Conservation (phyloP, 1,140 invertebrate species). For the Panagrolaimus sp. region DNA sequence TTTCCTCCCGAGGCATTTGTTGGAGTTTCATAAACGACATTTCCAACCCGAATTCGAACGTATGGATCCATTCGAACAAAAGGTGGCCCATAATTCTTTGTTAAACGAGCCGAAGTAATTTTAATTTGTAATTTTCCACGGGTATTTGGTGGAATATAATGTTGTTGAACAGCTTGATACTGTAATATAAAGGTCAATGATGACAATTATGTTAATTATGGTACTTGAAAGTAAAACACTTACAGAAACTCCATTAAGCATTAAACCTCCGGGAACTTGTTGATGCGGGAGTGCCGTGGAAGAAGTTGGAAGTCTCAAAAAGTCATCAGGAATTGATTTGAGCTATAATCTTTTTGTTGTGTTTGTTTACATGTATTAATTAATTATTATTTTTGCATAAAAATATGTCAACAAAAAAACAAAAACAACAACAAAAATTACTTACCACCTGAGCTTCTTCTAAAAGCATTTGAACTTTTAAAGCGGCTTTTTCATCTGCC, state of each 20-base stretch:
- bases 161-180: slow-evolving; percentile 9
- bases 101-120: slow-evolving; percentile 72
- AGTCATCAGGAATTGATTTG: slow-evolving; percentile 3
- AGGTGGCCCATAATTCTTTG: slow-evolving; percentile 85
- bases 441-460: not conserved
- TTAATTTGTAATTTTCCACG: slow-evolving; percentile 71
- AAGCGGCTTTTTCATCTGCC: slow-evolving; percentile 9
- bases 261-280: not conserved
- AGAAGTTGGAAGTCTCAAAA: not conserved
- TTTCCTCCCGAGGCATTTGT: slow-evolving; percentile 90
- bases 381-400: not conserved
- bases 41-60: slow-evolving; percentile 71
- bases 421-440: not conserved
- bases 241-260: slow-evolving; percentile 5
- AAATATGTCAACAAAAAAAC: not conserved
- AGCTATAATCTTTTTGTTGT: not conserved
- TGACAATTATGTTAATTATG: not conserved
- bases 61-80: slow-evolving; percentile 87
- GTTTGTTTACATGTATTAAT: no score
- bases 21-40: slow-evolving; percentile 87
- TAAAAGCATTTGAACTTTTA: not conserved
- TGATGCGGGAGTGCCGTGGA: not conserved
- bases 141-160: slow-evolving; percentile 64
- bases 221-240: not conserved
- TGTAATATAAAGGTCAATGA: not conserved